Evolutionary conservation across 2,113 vertebrate species (phyloP).

Genomic region (Colossoma macropomum): DNA sequence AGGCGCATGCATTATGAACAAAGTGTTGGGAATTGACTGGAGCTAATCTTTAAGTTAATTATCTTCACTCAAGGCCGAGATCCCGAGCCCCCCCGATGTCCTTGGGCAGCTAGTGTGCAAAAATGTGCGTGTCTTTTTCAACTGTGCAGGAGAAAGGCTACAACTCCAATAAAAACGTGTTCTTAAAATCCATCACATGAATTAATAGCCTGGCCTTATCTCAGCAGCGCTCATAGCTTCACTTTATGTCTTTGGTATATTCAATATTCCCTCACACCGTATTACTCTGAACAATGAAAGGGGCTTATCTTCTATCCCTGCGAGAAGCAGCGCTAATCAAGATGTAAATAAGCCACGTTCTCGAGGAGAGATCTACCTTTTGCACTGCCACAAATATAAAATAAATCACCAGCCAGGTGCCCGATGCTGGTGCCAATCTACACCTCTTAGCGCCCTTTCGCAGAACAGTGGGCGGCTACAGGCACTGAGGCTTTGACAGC

Average conservation of each 20-base stretch:
- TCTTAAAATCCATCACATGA: conserved; percentile 65
- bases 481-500: conserved; percentile 74
- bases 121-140: conserved; percentile 24
- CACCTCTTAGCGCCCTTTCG: conserved; percentile 56
- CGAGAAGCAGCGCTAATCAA: conserved; percentile 57
- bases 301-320: conserved; percentile 34
- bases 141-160: conserved; percentile 54
- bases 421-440: conserved; percentile 50
- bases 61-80: conserved; percentile 44
- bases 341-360: conserved; percentile 71
- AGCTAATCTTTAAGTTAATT: conserved; percentile 54
- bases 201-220: conserved; percentile 72
- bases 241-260: conserved; percentile 68
- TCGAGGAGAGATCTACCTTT: conserved; percentile 52
- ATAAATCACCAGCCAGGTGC: conserved; percentile 58
- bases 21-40: conserved; percentile 37
- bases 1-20: conserved; percentile 23
- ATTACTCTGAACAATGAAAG: conserved; percentile 64
- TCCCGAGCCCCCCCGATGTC: conserved; percentile 7
- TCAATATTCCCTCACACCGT: conserved; percentile 63
- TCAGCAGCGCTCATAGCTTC: conserved; percentile 60
- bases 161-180: conserved; percentile 66
- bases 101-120: conserved; percentile 15
- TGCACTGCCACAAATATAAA: conserved; percentile 47
- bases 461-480: conserved; percentile 57